Percentiles rank a stretch among this genome's conserved stretches.
Evolutionary conservation across 2,888 invertebrate genomes (phyloP).

Genomic region (Latheticus oryzae): DNA sequence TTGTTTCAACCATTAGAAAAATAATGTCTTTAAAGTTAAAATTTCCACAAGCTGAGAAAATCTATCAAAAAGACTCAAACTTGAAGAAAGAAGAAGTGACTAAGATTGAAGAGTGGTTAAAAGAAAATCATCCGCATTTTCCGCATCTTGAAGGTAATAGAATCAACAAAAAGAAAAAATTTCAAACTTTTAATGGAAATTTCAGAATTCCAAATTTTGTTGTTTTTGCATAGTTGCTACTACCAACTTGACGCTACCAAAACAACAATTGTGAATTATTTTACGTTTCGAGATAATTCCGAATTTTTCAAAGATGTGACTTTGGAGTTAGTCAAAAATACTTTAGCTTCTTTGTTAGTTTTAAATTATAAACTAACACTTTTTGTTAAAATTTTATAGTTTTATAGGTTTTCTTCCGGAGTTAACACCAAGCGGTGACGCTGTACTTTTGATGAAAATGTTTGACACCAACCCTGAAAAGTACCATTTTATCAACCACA

Average conservation of each 20-base stretch:
- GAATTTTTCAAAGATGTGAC: not conserved
- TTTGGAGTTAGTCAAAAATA: not conserved
- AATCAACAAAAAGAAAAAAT: too few species aligned
- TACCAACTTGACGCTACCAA: not conserved
- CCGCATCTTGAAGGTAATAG: too few species aligned
- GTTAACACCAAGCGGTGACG: not conserved
- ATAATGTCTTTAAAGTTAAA: too few species aligned
- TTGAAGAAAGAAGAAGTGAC: constrained; percentile 3
- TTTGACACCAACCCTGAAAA: not conserved
- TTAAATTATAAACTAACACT: too few species aligned
- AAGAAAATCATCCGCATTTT: constrained; percentile 8
- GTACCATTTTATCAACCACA: not conserved
- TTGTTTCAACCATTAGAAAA: too few species aligned
- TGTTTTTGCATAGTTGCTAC: constrained; percentile 1
- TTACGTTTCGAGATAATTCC: not conserved
- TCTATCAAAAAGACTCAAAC: not conserved
- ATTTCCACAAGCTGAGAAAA: too few species aligned
- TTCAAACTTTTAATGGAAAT: too few species aligned
- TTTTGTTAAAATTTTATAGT: too few species aligned
- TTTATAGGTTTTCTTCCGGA: constrained; percentile 6
- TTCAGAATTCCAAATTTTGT: constrained; percentile 4
- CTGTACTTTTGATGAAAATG: not conserved
- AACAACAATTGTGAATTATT: constrained; percentile 6
- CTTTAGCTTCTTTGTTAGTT: constrained; percentile 1
- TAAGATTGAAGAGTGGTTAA: not conserved